Conservation (phyloP, 2,888 invertebrate species). For the Gandaritis pyraliata region DNA sequence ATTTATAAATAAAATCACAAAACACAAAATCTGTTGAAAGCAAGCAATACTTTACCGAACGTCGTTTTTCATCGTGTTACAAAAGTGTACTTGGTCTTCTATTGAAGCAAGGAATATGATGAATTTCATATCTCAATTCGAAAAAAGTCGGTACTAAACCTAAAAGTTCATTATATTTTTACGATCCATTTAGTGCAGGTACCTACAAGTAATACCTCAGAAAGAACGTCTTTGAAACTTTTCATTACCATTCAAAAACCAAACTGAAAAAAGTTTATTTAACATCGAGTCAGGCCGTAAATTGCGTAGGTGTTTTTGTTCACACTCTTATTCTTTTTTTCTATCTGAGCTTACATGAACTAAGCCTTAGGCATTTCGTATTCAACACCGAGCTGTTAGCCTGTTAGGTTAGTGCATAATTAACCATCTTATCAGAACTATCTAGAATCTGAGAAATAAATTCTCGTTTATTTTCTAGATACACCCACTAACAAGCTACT, state of each 20-base stretch:
- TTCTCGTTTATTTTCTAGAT: slow-evolving; percentile 9
- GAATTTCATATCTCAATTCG: no score
- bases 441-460: slow-evolving; percentile 24
- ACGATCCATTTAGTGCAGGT: no score
- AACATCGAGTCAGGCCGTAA: slow-evolving; percentile 15
- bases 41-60: no score
- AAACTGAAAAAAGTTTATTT: slow-evolving; percentile 29
- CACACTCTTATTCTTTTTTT: slow-evolving; percentile 29
- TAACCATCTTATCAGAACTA: slow-evolving; percentile 30
- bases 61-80: no score
- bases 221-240: not conserved
- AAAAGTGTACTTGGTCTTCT: no score
- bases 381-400: slow-evolving; percentile 14
- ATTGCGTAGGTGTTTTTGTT: slow-evolving; percentile 28
- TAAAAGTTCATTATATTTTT: no score
- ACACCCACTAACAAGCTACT: not conserved
- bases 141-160: no score
- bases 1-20: no score
- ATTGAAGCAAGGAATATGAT: no score
- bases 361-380: slow-evolving; percentile 22
- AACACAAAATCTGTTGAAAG: no score
- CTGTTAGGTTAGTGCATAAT: no score
- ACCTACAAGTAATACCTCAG: no score
- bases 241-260: slow-evolving; percentile 26
- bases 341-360: slow-evolving; percentile 16